Percentiles rank a stretch among this genome's conserved stretches.
Evolutionary conservation across 2,113 vertebrate genomes (phyloP).

Genomic region (Semnornis frantzii): DNA sequence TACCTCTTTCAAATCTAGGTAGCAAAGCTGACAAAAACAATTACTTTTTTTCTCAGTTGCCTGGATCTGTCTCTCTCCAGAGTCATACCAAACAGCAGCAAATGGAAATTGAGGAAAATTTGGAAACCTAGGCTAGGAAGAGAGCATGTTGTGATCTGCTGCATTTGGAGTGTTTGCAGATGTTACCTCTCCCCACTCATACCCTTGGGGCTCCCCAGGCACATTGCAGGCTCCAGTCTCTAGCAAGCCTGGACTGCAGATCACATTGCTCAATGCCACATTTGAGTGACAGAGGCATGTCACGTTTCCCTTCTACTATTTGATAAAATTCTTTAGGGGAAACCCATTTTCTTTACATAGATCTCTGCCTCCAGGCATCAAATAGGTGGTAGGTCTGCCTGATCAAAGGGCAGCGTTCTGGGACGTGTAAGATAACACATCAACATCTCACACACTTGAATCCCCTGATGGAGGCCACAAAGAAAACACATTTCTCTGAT

Average conservation of each 20-base stretch:
- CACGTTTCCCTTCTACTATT: background rate
- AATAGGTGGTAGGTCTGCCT: background rate
- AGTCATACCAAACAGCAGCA: background rate
- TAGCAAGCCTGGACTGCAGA: background rate
- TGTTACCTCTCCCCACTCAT: background rate
- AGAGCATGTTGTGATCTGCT: background rate
- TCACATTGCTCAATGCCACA: background rate
- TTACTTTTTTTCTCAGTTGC: background rate
- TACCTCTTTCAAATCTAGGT: background rate
- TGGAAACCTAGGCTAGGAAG: background rate
- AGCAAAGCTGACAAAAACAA: conserved; percentile 14
- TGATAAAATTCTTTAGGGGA: background rate
- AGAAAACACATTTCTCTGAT: background rate
- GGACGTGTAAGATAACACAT: background rate
- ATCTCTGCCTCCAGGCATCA: background rate
- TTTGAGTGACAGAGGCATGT: background rate
- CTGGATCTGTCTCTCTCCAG: background rate
- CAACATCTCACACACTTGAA: background rate
- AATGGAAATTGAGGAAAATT: background rate
- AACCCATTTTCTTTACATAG: background rate
- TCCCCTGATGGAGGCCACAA: background rate
- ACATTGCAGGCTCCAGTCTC: accelerated
- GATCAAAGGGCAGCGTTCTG: background rate
- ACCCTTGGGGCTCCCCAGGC: background rate
- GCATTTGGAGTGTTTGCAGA: accelerated